Conservation (phyloP, 92 coral and sea anemone genomes). For the Heliopora coerulea region DNA sequence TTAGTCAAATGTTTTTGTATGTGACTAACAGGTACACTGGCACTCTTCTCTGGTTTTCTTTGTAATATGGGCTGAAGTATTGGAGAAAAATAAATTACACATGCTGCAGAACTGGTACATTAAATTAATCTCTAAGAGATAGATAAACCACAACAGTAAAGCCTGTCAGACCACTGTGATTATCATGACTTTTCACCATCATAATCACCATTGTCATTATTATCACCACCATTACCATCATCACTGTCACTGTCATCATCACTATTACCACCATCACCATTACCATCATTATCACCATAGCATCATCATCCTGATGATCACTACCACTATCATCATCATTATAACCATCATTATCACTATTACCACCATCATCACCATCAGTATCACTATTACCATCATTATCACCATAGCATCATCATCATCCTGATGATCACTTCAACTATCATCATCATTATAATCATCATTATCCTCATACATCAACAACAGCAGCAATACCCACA, state of each 20-base stretch:
- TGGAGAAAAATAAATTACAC: no score
- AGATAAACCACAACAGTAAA: no score
- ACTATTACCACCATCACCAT: background rate
- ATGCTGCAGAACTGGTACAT: no score
- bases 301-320: background rate
- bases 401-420: background rate
- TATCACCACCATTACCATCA: background rate
- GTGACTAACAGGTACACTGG: slow-evolving; percentile 13
- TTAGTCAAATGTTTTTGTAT: slow-evolving; percentile 24
- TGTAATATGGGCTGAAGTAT: slow-evolving; percentile 14
- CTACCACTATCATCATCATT: background rate
- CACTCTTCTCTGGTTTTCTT: slow-evolving; percentile 9
- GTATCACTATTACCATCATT: background rate
- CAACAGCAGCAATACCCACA: background rate
- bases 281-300: background rate
- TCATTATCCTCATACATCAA: background rate
- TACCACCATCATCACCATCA: background rate
- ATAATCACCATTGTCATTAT: background rate
- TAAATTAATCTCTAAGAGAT: no score
- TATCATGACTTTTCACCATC: background rate
- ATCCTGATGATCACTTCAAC: background rate
- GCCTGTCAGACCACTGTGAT: no score
- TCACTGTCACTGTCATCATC: background rate
- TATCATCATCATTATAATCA: background rate
- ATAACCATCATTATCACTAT: background rate